Evolutionary conservation across 2,888 invertebrate species (phyloP), one percentile per base, ranked within the genome.

Genomic region (Cryptosula pallasiana): DNA sequence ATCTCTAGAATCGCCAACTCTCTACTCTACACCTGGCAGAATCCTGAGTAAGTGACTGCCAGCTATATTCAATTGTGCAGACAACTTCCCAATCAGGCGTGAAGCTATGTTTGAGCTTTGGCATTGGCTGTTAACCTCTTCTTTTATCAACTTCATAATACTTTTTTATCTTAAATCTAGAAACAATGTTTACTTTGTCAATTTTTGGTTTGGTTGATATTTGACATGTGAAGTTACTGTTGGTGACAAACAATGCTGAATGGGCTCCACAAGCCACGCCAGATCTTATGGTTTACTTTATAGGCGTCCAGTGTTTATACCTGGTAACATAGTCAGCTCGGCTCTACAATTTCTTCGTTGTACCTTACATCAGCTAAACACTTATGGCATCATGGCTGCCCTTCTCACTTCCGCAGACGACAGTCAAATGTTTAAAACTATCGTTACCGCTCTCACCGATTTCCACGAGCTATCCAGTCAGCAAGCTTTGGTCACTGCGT

Each of bases 271-370:
- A n/a, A n/a, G n/a, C n/a, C n/a, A n/a, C n/a, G n/a, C 20, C 45
- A 45, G 9, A 13, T 45, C 45, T 20, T 45, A 45, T 45, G 45
- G 9, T 45, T 45, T 45, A n/a, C n/a, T n/a, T 55, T 55, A 3
- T 32, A 63, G 63, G 2, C 27, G 63, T 16, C 63, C 29, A 32
- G 63, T 63, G 55, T 93, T 96, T 75, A 88, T 97, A 76, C 95
- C 98, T 0, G 96, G 97, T 74, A 94, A 95, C 81, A 93, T 94
- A 1, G 91, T 94, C 75, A 95, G 94, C 81, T 95, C 98, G 35
- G 97, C 97, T 29, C 91, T 95, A 83, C 99, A 99, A 87, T 96
- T 98, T 87, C 88, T 99, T 74, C 90, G 99, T 77, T 98, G 97
- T 83, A 92, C 95, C 74, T 88, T 99, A 72, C 98, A 99, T 83